Evolutionary conservation across 2,888 invertebrate genomes (phyloP).

Genomic region (Alentia gelatinosa): DNA sequence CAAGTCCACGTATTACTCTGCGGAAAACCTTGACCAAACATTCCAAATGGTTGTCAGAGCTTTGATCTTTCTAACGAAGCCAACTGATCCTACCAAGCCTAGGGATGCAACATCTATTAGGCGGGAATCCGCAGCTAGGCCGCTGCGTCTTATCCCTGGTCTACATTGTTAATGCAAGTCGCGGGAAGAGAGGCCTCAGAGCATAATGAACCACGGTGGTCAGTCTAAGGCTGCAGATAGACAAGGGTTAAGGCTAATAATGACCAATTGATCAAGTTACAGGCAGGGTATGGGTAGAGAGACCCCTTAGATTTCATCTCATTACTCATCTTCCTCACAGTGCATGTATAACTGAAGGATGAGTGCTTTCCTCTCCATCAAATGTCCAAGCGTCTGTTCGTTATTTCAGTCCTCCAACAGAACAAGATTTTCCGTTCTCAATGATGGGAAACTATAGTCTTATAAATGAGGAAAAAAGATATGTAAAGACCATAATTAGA

Average conservation of each 20-base stretch:
- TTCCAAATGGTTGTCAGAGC: background rate
- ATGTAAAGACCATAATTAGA: no score
- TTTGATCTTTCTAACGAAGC: constrained; percentile 26
- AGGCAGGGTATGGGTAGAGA: background rate
- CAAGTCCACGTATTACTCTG: no score
- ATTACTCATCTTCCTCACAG: no score
- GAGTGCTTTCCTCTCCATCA: no score
- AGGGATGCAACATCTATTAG: background rate
- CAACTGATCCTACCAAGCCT: background rate
- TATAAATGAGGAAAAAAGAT: no score
- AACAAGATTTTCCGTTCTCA: no score
- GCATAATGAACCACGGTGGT: background rate
- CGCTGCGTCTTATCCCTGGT: background rate
- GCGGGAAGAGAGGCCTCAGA: background rate
- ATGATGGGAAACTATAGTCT: no score
- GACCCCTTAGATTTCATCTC: background rate
- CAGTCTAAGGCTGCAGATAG: background rate
- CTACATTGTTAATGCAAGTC: background rate
- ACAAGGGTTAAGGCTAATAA: background rate
- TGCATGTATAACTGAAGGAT: no score
- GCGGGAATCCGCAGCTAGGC: background rate
- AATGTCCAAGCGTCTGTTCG: no score
- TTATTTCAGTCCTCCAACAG: no score
- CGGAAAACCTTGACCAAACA: background rate
- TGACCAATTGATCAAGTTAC: background rate